Conservation (phyloP, 2,888 invertebrate genomes). For the Dynastes maya region DNA sequence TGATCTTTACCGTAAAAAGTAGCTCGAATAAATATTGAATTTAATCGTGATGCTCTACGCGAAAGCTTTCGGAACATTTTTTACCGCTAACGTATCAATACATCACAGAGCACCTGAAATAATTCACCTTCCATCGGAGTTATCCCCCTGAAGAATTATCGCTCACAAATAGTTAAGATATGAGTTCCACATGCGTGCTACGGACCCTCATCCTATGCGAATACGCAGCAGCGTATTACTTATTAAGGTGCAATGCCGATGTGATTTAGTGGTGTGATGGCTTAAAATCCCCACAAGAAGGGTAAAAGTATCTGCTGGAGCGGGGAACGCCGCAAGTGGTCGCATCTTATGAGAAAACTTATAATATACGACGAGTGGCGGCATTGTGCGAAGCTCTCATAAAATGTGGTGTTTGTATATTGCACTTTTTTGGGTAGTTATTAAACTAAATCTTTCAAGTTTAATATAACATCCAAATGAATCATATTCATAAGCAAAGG, state of each 20-base stretch:
- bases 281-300: constrained; percentile 51
- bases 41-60: background rate
- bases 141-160: constrained; percentile 26
- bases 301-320: constrained; percentile 51
- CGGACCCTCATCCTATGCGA: background rate
- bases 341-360: constrained; percentile 54
- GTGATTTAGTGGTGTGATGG: constrained; percentile 57
- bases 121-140: constrained; percentile 16
- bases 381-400: constrained; percentile 1
- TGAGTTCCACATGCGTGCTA: background rate
- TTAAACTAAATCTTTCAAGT: no score
- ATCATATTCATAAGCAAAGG: no score
- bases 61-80: background rate
- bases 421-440: background rate
- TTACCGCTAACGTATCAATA: background rate
- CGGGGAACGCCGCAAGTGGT: constrained; percentile 56
- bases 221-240: constrained; percentile 54
- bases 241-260: constrained; percentile 57
- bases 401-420: background rate
- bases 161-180: constrained; percentile 28
- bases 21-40: background rate
- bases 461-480: no score
- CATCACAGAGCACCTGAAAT: constrained; percentile 7
- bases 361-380: constrained; percentile 47
- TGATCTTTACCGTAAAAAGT: background rate